Percentiles rank a stretch among this genome's conserved stretches.
These are phyloP conservation scores for Poeciliopsis prolifica DNA, from an alignment of 2,113 vertebrate species.

Conservation along the genomic window DNA sequence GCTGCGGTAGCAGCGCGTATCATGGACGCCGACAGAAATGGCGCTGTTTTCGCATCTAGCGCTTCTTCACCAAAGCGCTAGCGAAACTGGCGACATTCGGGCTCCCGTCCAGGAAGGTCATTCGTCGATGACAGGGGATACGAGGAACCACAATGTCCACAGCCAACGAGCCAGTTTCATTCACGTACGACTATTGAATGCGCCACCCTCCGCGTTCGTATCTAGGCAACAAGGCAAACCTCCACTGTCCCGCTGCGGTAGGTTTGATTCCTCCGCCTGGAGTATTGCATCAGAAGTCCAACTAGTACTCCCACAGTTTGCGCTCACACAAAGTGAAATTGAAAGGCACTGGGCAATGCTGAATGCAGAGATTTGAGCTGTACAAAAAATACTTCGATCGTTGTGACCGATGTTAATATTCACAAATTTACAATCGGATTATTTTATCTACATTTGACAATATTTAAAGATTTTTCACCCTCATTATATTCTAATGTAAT, in stretches of 20 bases:
- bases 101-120: conserved; percentile 51
- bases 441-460: not conserved
- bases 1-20: conserved; percentile 81
- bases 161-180: conserved; percentile 37
- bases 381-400: not conserved
- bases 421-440: not conserved
- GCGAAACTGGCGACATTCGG: conserved; percentile 76
- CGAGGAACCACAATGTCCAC: conserved; percentile 75
- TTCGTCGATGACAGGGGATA: not conserved
- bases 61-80: conserved; percentile 39
- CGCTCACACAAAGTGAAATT: not conserved
- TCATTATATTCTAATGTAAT: too few species aligned
- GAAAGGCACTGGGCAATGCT: too few species aligned
- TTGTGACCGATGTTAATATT: not conserved
- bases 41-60: conserved; percentile 69
- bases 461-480: too few species aligned
- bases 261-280: conserved; percentile 74
- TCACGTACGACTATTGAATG: conserved; percentile 26
- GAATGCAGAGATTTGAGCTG: not conserved
- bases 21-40: conserved; percentile 79
- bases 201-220: conserved; percentile 75
- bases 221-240: conserved; percentile 79
- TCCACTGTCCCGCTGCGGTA: conserved; percentile 59
- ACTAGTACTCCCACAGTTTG: conserved; percentile 63
- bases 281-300: conserved; percentile 81